These are phyloP conservation scores for Microcebus murinus DNA, from an alignment of 2,113 vertebrate genomes.

Conservation along the genomic window DNA sequence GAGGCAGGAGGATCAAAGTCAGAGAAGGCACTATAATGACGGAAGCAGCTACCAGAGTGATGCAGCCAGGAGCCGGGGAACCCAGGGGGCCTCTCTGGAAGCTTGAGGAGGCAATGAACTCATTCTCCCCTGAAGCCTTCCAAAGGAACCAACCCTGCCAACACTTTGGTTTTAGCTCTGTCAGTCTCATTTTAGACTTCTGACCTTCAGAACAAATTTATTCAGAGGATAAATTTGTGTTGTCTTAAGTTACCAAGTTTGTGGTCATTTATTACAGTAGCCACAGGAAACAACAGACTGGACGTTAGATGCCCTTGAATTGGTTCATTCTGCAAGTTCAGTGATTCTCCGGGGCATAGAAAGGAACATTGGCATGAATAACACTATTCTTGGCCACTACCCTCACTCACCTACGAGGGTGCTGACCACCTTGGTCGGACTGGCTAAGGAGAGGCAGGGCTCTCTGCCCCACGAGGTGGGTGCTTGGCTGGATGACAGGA, in stretches of 20 bases:
- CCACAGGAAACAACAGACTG: background rate
- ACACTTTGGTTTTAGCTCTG: background rate
- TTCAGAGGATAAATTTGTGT: background rate
- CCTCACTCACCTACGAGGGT: background rate
- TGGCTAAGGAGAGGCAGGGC: background rate
- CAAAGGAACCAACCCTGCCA: background rate
- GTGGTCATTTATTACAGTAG: background rate
- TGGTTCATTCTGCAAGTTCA: background rate
- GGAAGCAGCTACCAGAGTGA: background rate
- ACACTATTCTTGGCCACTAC: background rate
- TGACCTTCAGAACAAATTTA: background rate
- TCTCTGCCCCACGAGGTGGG: background rate
- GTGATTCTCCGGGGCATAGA: background rate
- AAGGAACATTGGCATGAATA: background rate
- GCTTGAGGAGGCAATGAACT: background rate
- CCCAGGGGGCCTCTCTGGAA: background rate
- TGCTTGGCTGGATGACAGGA: background rate
- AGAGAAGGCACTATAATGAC: background rate
- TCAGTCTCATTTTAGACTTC: background rate
- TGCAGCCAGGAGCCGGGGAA: background rate
- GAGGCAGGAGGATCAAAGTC: background rate
- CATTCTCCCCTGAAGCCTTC: background rate
- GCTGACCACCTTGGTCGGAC: background rate
- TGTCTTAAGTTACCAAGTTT: background rate
- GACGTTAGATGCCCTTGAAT: background rate